phyloP scores from a whole-genome alignment of 2,888 invertebrate species.

The Macrostomum cliftonense region DNA sequence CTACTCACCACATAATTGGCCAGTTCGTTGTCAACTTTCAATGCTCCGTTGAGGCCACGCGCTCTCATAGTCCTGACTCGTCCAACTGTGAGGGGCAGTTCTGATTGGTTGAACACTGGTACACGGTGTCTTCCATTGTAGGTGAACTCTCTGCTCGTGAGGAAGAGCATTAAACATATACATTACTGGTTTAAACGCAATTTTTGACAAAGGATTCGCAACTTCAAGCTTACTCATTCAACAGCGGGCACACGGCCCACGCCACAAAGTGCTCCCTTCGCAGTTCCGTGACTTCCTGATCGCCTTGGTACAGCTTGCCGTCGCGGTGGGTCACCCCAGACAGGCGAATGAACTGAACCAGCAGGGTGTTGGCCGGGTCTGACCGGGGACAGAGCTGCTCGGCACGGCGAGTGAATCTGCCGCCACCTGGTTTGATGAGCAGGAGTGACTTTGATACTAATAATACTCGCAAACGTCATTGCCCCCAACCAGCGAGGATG shows the following conservation, averaged over 20 bases:
- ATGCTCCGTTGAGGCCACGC: too few species aligned
- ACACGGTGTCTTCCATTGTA: conserved; percentile 15
- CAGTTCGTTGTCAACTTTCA: too few species aligned
- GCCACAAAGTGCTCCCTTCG: conserved; percentile 15
- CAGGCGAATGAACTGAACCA: conserved; percentile 13
- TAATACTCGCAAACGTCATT: too few species aligned
- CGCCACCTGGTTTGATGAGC: too few species aligned
- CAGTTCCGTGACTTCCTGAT: conserved; percentile 12
- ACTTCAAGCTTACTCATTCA: conserved; percentile 9
- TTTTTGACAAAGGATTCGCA: too few species aligned
- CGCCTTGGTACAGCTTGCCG: conserved; percentile 10
- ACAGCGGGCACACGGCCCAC: conserved; percentile 16
- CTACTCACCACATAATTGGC: too few species aligned
- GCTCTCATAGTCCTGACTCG: too few species aligned
- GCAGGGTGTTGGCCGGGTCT: conserved; percentile 11
- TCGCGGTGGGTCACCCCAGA: conserved; percentile 11
- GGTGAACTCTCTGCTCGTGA: conserved; percentile 4
- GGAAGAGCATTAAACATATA: neutral
- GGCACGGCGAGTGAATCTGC: too few species aligned
- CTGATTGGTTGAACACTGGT: conserved; percentile 12
- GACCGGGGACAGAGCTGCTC: conserved; percentile 11
- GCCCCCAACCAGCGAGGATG: too few species aligned
- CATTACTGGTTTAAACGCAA: neutral
- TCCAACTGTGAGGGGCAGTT: too few species aligned
- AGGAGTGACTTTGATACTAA: too few species aligned